Evolutionary conservation across 2,888 invertebrate genomes (phyloP), one percentile per base, ranked within the genome.

Genomic region (Trissoscelio sp.): DNA sequence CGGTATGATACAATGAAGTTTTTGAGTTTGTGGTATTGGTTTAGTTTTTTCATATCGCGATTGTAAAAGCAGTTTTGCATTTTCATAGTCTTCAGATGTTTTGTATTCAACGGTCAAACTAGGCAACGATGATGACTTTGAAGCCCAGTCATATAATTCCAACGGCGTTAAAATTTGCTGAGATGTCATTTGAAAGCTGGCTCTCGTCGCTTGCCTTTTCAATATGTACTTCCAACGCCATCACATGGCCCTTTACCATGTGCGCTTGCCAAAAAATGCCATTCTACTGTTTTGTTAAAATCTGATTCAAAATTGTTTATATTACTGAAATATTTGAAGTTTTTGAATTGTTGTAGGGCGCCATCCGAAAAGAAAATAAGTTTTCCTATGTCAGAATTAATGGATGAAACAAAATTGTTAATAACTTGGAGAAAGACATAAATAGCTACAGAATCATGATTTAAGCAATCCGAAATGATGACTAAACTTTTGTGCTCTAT

Each of bases 391-490:
- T 28, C 28, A 53, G 28, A 78, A 42, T 14, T 70, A 64, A 7
- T 74, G 34, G 6, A 81, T 73, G 31, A n/a, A n/a, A 60, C 16
- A 9, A 20, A 53, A 34, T 24, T 60, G 2, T 2, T 9, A 9
- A 37, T 46, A 16, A 70, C 34, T 37, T 81, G 31, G 3, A 85
- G 12, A 37, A 48, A 64, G 0, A 20, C 22, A 9, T 64, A 64
- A 20, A 64, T 78, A 42, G 84, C 75, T 69, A 75, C 51, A 16
- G 84, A 44, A 67, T 85, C 84, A 77, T 85, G 85, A 9, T 28
- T 78, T 4, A 70, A 44, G 46, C 69, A 73, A 58, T 86, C 86
- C 9, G 85, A 83, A 16, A 85, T 82, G 2, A 83, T 78, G 5
- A 80, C 82, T n/a, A 74, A 58, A 37, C 67, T 60, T 37, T 62